A percentile compares a stretch with the other conserved stretches of the same genome.
These are phyloP conservation scores for Sebastes steindachneri DNA, from an alignment of 2,797 vertebrate species.

Conservation along the genomic window DNA sequence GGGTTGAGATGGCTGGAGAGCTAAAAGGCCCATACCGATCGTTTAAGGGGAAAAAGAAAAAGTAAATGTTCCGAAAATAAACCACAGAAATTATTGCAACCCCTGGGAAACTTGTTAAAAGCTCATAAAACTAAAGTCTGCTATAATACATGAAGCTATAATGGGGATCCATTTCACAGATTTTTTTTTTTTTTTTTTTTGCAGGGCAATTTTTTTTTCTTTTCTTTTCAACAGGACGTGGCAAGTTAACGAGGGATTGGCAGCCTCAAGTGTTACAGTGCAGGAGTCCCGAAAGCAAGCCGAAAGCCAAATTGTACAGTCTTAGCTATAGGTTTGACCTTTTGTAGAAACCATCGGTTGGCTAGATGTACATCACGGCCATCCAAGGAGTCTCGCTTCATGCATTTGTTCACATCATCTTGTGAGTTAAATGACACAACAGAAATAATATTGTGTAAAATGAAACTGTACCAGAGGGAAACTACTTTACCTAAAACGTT, in stretches of 20 bases:
- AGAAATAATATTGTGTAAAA: background rate
- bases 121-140: conserved; percentile 87
- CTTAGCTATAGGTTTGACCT: conserved; percentile 13
- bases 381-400: background rate
- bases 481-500: background rate
- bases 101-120: conserved; percentile 87
- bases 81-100: conserved; percentile 86
- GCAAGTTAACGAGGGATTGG: conserved; percentile 78
- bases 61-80: conserved; percentile 84
- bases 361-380: background rate
- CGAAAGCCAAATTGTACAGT: background rate
- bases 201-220: conserved; percentile 8
- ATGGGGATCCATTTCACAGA: conserved; percentile 82
- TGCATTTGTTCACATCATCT: background rate
- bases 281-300: conserved; percentile 20
- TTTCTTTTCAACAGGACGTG: conserved; percentile 79
- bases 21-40: conserved; percentile 55
- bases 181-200: conserved; percentile 51
- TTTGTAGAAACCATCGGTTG: background rate
- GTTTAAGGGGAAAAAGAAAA: conserved; percentile 70
- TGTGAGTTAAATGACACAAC: background rate
- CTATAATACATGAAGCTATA: conserved; percentile 80
- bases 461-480: background rate
- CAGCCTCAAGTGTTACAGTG: conserved; percentile 44
- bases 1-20: conserved; percentile 48